A percentile compares a stretch with the other conserved stretches of the same genome.
Conservation (phyloP, 2,888 invertebrate genomes). For the Crioceris asparagi region DNA sequence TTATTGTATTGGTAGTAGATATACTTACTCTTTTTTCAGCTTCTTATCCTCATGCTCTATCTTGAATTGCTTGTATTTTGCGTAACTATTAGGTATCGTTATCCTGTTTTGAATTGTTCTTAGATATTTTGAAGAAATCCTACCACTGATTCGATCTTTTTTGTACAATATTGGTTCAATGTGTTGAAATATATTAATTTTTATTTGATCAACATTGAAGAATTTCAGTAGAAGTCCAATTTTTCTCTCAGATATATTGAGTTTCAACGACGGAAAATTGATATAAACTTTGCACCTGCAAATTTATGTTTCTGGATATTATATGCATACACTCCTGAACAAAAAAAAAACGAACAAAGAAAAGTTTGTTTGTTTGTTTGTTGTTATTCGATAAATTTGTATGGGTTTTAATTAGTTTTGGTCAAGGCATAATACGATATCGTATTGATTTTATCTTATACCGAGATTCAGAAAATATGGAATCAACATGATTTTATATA, state of each 20-base stretch:
- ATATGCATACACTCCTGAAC: too few relatives aligned
- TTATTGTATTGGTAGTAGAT: too few relatives aligned
- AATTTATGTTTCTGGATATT: too few relatives aligned
- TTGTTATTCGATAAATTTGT: too few relatives aligned
- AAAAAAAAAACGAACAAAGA: too few relatives aligned
- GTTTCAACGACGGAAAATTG: constrained; percentile 57
- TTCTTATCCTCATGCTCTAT: constrained; percentile 16
- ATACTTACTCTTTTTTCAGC: constrained; percentile 18
- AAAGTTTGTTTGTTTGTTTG: too few relatives aligned
- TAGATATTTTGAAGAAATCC: constrained; percentile 14
- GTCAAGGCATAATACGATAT: too few relatives aligned
- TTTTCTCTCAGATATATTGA: constrained; percentile 66
- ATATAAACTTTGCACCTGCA: constrained; percentile 69
- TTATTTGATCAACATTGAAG: constrained; percentile 26
- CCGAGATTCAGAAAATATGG: too few relatives aligned
- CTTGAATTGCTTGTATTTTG: constrained; percentile 21
- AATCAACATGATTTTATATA: too few relatives aligned
- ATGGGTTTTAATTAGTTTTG: too few relatives aligned
- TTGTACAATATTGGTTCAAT: constrained; percentile 18
- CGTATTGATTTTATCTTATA: too few relatives aligned
- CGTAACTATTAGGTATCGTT: constrained; percentile 13
- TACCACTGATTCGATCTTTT: constrained; percentile 19
- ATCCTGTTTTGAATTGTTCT: constrained; percentile 17
- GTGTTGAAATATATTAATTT: constrained; percentile 21
- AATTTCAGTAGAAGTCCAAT: constrained; percentile 57